Base-by-base conservation (phyloP, 2,113 vertebrate species). In the Dipodomys ordii region DNA sequence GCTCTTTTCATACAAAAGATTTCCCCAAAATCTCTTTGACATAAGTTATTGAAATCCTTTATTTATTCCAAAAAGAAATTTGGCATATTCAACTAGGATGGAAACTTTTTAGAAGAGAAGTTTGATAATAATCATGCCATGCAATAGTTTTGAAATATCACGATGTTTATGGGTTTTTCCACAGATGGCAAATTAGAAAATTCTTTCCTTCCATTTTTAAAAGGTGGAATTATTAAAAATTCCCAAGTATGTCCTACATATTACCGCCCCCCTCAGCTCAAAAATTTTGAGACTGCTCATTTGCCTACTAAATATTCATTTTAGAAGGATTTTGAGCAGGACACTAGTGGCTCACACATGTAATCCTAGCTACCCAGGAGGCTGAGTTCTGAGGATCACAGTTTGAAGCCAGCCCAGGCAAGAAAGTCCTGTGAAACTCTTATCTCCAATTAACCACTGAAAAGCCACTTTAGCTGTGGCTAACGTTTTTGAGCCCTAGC, bases 101-200 rank as follows among this genome's bases (percentile, higher is more conserved):
- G 69, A 83, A 89, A 78, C 28, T 46, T 93, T 88, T 92, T 57
- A 49, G n/a, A 79, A 71, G 46, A 83, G 71, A 84, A 92, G 82
- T 19, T 20, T 85, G 87, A 78, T 65, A 95, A 88, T 81, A 35
- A 78, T 44, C 6, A 12, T 57, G 20, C 15, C 46, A 3, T 82
- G 18, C 57, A 88, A 32, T 62, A 49, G 46, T 87, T 88, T 72
- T 60, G 35, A 79, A 79, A 88, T 95, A 81, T 60, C 11, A 77
- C 67, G 44, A 71, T 72, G 35, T 49, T 77, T 85, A 44, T 60
- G 68, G 25, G 10, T 81, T 93, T 95, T 88, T 49, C 83, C 69
- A 46, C 28, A 72, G 39, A 46, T 60, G 83, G 49, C 46, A 71
- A 94, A 81, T 77, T 74, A 71, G 80, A 91, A 92, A 62, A 79